phyloP scores from a whole-genome alignment of 1,140 invertebrate genomes.

The Bombus sylvicola region DNA sequence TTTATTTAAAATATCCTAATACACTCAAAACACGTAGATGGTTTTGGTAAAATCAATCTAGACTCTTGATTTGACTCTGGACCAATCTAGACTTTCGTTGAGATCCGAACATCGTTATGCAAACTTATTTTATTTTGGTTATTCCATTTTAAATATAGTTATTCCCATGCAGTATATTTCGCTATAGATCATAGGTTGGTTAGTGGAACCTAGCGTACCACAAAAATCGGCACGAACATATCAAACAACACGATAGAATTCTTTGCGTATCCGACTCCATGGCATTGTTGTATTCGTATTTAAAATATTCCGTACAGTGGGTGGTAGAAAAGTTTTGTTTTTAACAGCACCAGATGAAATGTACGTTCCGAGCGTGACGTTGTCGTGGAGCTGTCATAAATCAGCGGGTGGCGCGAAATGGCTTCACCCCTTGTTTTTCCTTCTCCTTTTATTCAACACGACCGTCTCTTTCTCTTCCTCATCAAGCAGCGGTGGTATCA shows the following conservation, averaged over 20 bases:
- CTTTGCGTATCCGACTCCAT: neutral
- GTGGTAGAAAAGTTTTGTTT: constrained; percentile 47
- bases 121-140: no score
- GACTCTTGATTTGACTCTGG: no score
- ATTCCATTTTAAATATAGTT: no score
- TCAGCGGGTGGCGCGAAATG: constrained; percentile 23
- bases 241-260: neutral
- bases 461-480: no score
- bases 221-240: no score
- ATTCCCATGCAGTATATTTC: no score
- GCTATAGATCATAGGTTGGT: neutral
- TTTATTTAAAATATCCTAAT: no score
- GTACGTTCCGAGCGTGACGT: constrained; percentile 54
- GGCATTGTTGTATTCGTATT: neutral
- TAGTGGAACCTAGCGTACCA: no score
- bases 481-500: neutral
- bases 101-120: no score
- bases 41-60: no score
- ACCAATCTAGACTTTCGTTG: no score
- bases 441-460: neutral
- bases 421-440: neutral
- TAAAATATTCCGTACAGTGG: neutral
- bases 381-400: constrained; percentile 49
- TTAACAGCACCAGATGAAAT: constrained; percentile 52
- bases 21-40: no score